Percentiles rank a stretch among this genome's conserved stretches.
phyloP scores from a whole-genome alignment of 2,797 vertebrate genomes.

The Scolopax rusticola region DNA sequence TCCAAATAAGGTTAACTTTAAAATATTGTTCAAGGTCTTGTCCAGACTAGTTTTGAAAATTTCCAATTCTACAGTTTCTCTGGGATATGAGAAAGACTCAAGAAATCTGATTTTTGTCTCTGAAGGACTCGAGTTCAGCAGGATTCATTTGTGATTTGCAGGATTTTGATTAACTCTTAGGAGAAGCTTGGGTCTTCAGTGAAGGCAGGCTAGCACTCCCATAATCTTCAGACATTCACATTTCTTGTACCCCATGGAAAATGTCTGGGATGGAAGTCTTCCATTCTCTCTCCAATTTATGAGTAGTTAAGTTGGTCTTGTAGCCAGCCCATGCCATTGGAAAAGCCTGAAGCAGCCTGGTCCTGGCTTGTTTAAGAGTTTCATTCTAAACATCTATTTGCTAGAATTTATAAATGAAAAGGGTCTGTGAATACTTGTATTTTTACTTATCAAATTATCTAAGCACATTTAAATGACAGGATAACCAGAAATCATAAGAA shows the following conservation, averaged over 20 bases:
- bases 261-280: background rate
- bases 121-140: background rate
- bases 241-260: background rate
- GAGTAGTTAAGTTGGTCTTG: background rate
- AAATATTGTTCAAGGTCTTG: background rate
- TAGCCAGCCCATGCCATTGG: background rate
- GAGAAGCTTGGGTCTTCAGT: background rate
- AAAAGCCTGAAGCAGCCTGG: background rate
- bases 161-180: background rate
- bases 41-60: background rate
- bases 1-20: constrained; percentile 2
- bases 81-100: background rate
- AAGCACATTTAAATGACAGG: background rate
- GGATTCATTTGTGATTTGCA: background rate
- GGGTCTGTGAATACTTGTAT: background rate
- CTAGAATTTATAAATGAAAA: background rate
- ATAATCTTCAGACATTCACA: background rate
- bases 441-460: background rate
- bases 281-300: background rate
- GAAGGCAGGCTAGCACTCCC: background rate
- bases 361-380: background rate
- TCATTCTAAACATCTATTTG: background rate
- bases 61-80: background rate
- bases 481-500: background rate
- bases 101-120: background rate